Base-by-base conservation (phyloP, 2,888 invertebrate genomes). In the Cataglyphis cursor region DNA sequence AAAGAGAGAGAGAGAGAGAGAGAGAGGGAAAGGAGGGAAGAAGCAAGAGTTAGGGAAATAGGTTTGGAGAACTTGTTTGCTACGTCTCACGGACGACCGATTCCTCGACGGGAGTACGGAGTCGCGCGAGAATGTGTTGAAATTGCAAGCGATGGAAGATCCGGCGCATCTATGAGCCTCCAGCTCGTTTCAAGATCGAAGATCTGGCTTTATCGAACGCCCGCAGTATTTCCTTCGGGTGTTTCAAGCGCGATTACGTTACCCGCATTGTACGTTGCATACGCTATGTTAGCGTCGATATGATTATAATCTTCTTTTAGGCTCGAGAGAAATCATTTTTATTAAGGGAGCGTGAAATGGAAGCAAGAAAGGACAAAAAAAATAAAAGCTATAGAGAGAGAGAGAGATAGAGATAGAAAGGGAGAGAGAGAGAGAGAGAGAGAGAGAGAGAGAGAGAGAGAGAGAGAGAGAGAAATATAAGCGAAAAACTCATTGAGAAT, bases 41-140 rank as follows among this genome's bases (percentile, higher is more conserved):
- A 64, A 86, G 90, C 89, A 92, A 92, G 92, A 94, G 94, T 93
- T 93, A 93, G 93, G 94, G 94, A 94, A 94, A 94, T 94, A 93
- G 94, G 93, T 94, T 94, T 90, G 92, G 90, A 92, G 93, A 94
- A 94, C 93, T 94, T 94, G 94, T 94, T 94, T 94, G 93, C 83
- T 64, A 68, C 70, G 87, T 83, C 83, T 85, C 84, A 68, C 59
- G 80, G 84, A 81, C 81, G 85, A 72, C 78, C 89, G 88, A 89
- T 84, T 90, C 85, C 90, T 91, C 90, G 92, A 85, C 73, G 91
- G 87, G 94, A 94, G 94, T 94, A 94, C 94, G 89, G 92, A 94
- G 94, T 94, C 87, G 90, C 62, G 65, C 59, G 70, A 51, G 70
- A 51, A 91, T 91, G 89, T 89, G 91, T 90, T 91, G 92, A 92